Conservation (phyloP, 2,888 invertebrate species). For the Apotomis turbidana region DNA sequence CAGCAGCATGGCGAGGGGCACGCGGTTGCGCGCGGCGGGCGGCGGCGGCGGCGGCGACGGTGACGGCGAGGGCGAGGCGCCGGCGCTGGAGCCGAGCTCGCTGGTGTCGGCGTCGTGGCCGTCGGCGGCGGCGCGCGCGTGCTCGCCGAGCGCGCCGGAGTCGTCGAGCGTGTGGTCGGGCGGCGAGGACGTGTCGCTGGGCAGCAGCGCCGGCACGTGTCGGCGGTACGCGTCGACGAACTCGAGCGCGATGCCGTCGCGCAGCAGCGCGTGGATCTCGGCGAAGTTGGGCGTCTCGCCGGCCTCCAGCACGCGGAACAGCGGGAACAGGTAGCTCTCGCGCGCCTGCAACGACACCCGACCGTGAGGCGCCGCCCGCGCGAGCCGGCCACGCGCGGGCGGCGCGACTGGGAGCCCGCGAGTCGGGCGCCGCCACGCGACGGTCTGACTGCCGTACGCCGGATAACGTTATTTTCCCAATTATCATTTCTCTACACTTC, state of each 20-base stretch:
- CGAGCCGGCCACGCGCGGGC: constrained; percentile 35
- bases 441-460: not conserved
- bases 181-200: constrained; percentile 9
- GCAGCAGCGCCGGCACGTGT: constrained; percentile 64
- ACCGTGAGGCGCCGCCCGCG: constrained; percentile 39
- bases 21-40: constrained; percentile 4
- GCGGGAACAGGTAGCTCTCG: constrained; percentile 79
- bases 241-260: constrained; percentile 73
- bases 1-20: constrained; percentile 16
- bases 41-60: constrained; percentile 2
- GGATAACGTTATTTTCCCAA: not conserved
- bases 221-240: constrained; percentile 70
- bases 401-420: constrained; percentile 7
- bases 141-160: constrained; percentile 15
- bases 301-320: constrained; percentile 79
- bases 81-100: not conserved
- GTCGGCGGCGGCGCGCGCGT: constrained; percentile 10
- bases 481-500: too few species aligned
- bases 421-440: constrained; percentile 21
- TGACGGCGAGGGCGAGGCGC: constrained; percentile 9
- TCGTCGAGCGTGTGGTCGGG: not conserved
- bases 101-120: not conserved
- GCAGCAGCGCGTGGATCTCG: constrained; percentile 69
- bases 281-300: constrained; percentile 74
- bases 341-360: constrained; percentile 61